Evolutionary conservation across 2,113 vertebrate genomes (phyloP).

Genomic region (Istiophorus platypterus): DNA sequence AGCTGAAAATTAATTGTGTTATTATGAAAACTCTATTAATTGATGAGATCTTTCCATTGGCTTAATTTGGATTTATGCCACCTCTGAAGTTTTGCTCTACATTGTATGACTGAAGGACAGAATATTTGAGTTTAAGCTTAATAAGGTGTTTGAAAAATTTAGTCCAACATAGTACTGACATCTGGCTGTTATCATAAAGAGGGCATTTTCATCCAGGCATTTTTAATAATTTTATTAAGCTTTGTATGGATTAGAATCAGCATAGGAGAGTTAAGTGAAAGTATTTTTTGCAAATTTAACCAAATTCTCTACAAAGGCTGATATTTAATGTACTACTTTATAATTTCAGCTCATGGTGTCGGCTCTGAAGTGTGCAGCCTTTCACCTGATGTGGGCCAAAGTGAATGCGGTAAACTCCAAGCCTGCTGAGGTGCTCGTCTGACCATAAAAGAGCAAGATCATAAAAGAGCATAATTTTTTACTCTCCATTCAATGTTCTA

Average conservation of each 20-base stretch:
- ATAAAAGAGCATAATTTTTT: background rate
- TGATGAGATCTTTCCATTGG: too few species aligned
- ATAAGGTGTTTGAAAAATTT: too few species aligned
- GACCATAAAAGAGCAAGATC: background rate
- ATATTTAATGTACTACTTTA: slow-evolving; percentile 8
- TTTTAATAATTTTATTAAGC: background rate
- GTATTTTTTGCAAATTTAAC: too few species aligned
- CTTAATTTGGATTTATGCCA: too few species aligned
- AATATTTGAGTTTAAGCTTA: too few species aligned
- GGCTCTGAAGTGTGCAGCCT: slow-evolving; percentile 84
- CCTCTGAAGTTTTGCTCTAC: too few species aligned
- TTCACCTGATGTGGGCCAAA: slow-evolving; percentile 89
- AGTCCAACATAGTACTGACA: too few species aligned
- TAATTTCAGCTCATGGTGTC: slow-evolving; percentile 86
- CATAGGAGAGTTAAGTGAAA: background rate
- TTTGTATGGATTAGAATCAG: background rate
- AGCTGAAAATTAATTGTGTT: too few species aligned
- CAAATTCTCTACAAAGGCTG: background rate
- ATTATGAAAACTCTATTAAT: too few species aligned
- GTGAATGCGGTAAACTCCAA: slow-evolving; percentile 66
- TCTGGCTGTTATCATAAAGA: background rate
- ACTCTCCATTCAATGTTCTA: background rate
- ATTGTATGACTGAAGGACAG: too few species aligned
- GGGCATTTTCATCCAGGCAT: too few species aligned
- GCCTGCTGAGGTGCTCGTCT: slow-evolving; percentile 78